A percentile compares a stretch with the other conserved stretches of the same genome.
Conservation (phyloP, 2,113 vertebrate genomes). For the Heliornis fulica region DNA sequence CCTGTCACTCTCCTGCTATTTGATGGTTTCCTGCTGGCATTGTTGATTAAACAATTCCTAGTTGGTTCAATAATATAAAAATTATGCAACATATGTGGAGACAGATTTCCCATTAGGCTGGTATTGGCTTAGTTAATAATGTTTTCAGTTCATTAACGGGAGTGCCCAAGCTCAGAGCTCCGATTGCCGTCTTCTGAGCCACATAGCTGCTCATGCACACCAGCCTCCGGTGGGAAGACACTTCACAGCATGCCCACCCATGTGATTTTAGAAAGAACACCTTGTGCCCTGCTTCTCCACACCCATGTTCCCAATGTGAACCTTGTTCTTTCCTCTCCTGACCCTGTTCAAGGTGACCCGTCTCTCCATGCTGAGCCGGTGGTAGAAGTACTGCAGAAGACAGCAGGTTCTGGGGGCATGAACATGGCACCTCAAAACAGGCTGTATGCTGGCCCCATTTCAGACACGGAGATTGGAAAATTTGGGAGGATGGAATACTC, state of each 20-base stretch:
- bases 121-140: background rate
- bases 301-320: accelerated
- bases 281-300: background rate
- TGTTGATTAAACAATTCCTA: slow-evolving; percentile 37
- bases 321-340: background rate
- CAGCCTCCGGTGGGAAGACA: accelerated
- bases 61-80: background rate
- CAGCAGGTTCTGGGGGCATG: background rate
- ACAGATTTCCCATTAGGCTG: slow-evolving; percentile 5
- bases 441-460: background rate
- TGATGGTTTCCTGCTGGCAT: background rate
- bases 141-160: background rate
- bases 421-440: background rate
- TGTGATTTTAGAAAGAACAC: accelerated
- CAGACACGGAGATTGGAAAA: background rate
- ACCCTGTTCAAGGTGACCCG: background rate
- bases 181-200: accelerated
- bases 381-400: background rate
- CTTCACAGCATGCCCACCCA: background rate
- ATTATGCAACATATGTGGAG: background rate
- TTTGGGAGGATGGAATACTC: background rate
- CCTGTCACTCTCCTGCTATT: background rate
- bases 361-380: accelerated
- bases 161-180: background rate
- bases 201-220: accelerated